phyloP scores from a whole-genome alignment of 2,797 vertebrate species.

The Xyrichtys novacula region DNA sequence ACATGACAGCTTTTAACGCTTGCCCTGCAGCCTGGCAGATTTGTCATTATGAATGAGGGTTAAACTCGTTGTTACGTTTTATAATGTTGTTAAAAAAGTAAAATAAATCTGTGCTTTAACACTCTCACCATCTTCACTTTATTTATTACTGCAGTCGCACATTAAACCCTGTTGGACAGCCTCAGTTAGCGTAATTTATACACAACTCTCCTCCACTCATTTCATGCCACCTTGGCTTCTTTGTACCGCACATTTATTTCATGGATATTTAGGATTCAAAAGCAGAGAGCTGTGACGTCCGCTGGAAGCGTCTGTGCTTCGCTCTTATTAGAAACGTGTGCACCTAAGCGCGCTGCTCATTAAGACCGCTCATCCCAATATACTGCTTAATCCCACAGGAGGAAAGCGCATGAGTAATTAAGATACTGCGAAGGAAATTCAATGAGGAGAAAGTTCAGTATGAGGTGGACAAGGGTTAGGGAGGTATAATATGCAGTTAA shows the following conservation, averaged over 20 bases:
- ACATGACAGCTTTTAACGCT: not conserved
- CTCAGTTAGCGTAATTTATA: conserved; percentile 33
- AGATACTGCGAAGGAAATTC: conserved; percentile 43
- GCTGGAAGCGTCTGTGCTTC: not conserved
- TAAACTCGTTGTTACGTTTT: conserved; percentile 11
- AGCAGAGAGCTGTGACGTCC: conserved; percentile 26
- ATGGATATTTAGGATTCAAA: conserved; percentile 59
- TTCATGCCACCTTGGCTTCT: conserved; percentile 66
- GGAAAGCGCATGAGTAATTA: conserved; percentile 31
- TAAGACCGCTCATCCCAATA: conserved; percentile 34
- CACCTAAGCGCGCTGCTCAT: conserved; percentile 53
- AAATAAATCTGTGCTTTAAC: not conserved
- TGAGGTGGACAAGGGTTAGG: conserved; percentile 13
- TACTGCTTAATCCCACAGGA: conserved; percentile 37
- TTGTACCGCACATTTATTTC: conserved; percentile 55
- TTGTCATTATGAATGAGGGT: not conserved
- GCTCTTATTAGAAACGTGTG: conserved; percentile 42
- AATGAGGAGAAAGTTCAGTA: conserved; percentile 30
- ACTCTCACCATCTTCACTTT: not conserved
- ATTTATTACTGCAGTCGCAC: not conserved
- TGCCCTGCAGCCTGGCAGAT: not conserved
- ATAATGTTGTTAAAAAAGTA: not conserved
- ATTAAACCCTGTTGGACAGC: too few relatives aligned
- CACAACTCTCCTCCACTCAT: conserved; percentile 35
- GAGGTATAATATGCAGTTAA: conserved; percentile 16